These are phyloP conservation scores for Phaenicophaeus curvirostris DNA, from an alignment of 2,797 vertebrate species.

Conservation along the genomic window DNA sequence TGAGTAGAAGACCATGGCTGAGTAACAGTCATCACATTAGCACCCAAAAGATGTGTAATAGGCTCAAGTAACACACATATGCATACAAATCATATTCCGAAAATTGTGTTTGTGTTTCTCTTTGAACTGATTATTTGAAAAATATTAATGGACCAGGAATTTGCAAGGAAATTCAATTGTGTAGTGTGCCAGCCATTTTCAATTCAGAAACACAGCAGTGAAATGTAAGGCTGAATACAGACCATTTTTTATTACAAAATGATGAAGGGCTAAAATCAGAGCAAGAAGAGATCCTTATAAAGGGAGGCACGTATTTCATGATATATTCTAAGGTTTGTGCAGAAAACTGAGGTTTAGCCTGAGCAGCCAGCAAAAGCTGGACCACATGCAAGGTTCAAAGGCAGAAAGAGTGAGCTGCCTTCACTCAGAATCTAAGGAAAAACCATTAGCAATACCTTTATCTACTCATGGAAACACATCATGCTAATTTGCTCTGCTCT, in stretches of 20 bases:
- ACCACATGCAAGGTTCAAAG: not conserved
- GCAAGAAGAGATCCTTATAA: not conserved
- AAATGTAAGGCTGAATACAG: not conserved
- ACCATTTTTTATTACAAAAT: not conserved
- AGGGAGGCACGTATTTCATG: not conserved
- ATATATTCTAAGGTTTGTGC: not conserved
- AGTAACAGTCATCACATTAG: not conserved
- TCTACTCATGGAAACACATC: not conserved
- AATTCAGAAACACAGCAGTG: not conserved
- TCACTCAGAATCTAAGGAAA: not conserved
- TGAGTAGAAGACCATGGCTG: not conserved
- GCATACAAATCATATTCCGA: not conserved
- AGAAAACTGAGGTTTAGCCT: not conserved
- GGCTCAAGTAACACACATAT: not conserved
- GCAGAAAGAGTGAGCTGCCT: not conserved
- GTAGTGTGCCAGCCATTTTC: not conserved
- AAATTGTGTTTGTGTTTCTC: not conserved
- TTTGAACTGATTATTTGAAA: not conserved
- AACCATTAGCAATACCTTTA: not conserved
- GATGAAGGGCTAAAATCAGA: not conserved
- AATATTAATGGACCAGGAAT: not conserved
- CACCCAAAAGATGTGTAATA: not conserved
- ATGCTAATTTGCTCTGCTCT: not conserved
- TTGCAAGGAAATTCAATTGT: not conserved
- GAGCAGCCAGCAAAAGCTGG: not conserved